Percentiles rank a stretch among this genome's conserved stretches.
phyloP scores from a whole-genome alignment of 2,113 vertebrate species.

The Gymnobelideus leadbeateri region DNA sequence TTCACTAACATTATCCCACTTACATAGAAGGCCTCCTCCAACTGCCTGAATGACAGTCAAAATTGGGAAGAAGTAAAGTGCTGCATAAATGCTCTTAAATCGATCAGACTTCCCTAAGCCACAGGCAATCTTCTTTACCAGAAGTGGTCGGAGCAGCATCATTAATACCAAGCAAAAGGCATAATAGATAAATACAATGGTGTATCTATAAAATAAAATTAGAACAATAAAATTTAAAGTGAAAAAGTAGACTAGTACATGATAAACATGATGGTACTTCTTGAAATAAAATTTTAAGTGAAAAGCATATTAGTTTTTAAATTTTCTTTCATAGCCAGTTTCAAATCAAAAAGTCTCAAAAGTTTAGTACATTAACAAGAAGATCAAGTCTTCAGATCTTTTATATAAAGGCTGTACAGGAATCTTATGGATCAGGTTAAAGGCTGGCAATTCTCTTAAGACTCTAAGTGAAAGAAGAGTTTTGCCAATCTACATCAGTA shows the following conservation, averaged over 20 bases:
- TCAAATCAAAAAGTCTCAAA: conserved; percentile 46
- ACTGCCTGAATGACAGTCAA: conserved; percentile 96
- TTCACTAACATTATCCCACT: conserved; percentile 79
- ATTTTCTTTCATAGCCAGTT: conserved; percentile 5
- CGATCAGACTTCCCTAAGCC: conserved; percentile 96
- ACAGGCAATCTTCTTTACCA: conserved; percentile 98
- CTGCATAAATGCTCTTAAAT: conserved; percentile 98
- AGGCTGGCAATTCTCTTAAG: not conserved
- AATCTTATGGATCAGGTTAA: not conserved
- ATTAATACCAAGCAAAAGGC: conserved; percentile 96
- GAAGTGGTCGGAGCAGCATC: conserved; percentile 97
- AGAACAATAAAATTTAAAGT: not conserved
- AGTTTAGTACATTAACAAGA: not conserved
- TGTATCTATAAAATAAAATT: conserved; percentile 88
- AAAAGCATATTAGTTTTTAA: not conserved
- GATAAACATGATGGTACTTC: conserved; percentile 98
- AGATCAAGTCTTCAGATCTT: not conserved
- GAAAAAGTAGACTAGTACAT: conserved; percentile 79
- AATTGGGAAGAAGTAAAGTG: conserved; percentile 98
- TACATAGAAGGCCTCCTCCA: conserved; percentile 96
- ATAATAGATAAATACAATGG: conserved; percentile 97
- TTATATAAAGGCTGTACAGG: not conserved
- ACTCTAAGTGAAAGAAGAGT: no score
- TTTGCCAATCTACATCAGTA: no score
- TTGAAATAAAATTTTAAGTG: conserved; percentile 61